Evolutionary conservation across 2,797 vertebrate species (phyloP).

Genomic region (Sphenodon punctatus): DNA sequence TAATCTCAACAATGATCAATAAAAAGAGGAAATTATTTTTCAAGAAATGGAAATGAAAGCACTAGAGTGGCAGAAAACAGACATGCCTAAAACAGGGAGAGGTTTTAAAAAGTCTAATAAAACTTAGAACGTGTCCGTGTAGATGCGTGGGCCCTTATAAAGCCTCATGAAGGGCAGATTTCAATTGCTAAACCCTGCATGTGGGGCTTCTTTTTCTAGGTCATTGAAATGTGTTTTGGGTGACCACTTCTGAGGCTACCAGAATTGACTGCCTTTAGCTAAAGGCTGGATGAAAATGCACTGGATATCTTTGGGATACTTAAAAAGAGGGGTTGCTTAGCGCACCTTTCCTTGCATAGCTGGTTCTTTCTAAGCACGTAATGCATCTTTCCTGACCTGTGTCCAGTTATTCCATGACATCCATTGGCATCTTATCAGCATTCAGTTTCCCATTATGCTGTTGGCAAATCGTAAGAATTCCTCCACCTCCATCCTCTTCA

Average conservation of each 20-base stretch:
- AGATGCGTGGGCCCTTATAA: too few relatives aligned
- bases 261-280: background rate
- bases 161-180: too few relatives aligned
- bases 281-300: accelerated
- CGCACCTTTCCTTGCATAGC: background rate
- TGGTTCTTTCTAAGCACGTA: background rate
- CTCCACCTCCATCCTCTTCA: accelerated
- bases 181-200: background rate
- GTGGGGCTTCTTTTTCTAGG: background rate
- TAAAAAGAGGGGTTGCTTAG: background rate
- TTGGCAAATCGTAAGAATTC: background rate
- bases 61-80: too few relatives aligned
- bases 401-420: background rate
- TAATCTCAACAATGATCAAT: too few relatives aligned
- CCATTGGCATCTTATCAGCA: accelerated
- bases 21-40: too few relatives aligned
- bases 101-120: too few relatives aligned
- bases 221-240: background rate
- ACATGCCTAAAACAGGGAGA: too few relatives aligned
- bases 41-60: too few relatives aligned
- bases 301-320: background rate
- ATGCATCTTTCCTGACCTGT: background rate
- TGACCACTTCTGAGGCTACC: background rate
- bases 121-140: too few relatives aligned
- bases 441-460: accelerated